Base-by-base conservation (phyloP, 2,888 invertebrate genomes). In the Penaeus monodon region DNA sequence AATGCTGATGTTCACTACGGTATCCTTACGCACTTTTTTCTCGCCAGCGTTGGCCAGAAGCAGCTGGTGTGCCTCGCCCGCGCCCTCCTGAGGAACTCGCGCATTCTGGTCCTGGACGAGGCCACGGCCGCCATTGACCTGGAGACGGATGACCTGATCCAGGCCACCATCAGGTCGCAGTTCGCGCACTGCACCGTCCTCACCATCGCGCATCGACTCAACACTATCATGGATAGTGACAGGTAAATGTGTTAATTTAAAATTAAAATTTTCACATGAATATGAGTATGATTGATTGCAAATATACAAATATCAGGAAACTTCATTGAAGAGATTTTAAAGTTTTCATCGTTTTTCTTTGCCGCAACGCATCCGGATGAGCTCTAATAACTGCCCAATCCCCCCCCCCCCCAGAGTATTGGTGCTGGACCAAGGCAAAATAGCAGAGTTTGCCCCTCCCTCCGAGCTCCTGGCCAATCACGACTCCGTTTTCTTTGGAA, bases 161-260 rank as follows among this genome's bases (percentile, higher is more conserved):
- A 96, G 95, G 91, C 91, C 93, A 98, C 98, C 8, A 98, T 98
- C 92, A 95, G 96, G 38, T 94, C 95, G 44, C 96, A 98, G 92
- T 98, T 98, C 92, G 94, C 94, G 88, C 94, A 96, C 89, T 97
- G 97, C 93, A 98, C 98, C 8, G 96, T 98, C 81, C 94, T 98
- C 44, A 98, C 97, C 1, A 98, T 98, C 92, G 98, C 98, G 68
- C 98, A 98, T 93, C 95, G 98, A 29, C 94, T 98, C 89, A 97
- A 98, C 93, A 98, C 98, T 38, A 97, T 98, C 91, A 94, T 98
- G 94, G 97, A 97, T 93, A 96, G 96, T 65, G 96, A 96, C 91
- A 88, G 89, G 90, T 89, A 33, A 57, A 63, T 85, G 10, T 29
- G 24, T 38, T 38, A 38, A 38, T 38, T 38, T 38, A 12, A 14